These are phyloP conservation scores for Stegophylla sp. DNA, from an alignment of 2,888 invertebrate species.

Conservation along the genomic window DNA sequence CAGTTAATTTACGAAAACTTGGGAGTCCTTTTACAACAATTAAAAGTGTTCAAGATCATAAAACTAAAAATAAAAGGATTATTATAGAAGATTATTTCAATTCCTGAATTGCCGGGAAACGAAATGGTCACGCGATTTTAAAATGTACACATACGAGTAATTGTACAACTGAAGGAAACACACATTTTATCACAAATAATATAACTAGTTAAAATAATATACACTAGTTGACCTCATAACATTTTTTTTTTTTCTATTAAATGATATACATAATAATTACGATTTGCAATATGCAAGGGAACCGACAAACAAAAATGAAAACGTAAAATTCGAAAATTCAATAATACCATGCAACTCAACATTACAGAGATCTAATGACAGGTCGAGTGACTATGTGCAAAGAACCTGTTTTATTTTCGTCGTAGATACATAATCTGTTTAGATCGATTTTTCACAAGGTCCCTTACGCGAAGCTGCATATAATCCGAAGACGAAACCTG, in stretches of 20 bases:
- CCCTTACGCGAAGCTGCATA: background rate
- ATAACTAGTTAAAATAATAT: no score
- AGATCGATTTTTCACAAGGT: conserved; percentile 27
- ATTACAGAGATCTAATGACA: background rate
- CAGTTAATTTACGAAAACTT: no score
- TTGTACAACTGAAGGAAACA: conserved; percentile 16
- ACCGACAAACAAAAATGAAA: conserved; percentile 5
- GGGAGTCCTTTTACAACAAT: no score
- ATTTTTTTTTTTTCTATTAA: background rate
- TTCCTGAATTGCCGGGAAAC: conserved; percentile 20
- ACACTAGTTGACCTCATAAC: conserved; percentile 44
- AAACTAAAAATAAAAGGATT: background rate
- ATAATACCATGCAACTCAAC: background rate
- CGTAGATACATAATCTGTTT: background rate
- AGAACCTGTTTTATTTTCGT: conserved; percentile 18
- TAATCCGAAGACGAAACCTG: conserved; percentile 9
- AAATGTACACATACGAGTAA: background rate
- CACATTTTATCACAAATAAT: background rate
- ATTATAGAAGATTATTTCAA: conserved; percentile 3
- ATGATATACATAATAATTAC: conserved; percentile 18
- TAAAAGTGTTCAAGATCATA: background rate
- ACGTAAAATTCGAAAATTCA: background rate
- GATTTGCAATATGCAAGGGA: conserved; percentile 9
- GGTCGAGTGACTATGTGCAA: background rate
- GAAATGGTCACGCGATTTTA: conserved; percentile 21